phyloP scores from a whole-genome alignment of 2,888 invertebrate species.

The Tolmerus cingulatus region DNA sequence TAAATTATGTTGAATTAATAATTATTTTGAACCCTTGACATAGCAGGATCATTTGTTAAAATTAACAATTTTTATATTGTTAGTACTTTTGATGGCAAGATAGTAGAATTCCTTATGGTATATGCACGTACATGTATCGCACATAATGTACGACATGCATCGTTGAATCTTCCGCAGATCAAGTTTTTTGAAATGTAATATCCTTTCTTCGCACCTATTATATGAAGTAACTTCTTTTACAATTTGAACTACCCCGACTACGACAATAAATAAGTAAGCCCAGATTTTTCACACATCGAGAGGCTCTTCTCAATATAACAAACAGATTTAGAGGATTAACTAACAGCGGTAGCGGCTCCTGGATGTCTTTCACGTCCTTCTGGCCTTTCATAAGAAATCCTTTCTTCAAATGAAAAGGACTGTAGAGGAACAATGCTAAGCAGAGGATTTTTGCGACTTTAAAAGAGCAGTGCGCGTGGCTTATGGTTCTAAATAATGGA shows the following conservation, averaged over 20 bases:
- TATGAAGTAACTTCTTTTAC: neutral
- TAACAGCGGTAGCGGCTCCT: neutral
- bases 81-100: no score
- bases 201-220: neutral
- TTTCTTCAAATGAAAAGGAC: neutral
- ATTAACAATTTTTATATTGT: no score
- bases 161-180: neutral
- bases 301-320: neutral
- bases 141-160: neutral
- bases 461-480: slow-evolving; percentile 6
- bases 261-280: neutral
- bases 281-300: neutral
- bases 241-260: neutral
- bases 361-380: neutral
- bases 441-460: neutral
- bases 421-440: neutral
- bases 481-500: slow-evolving; percentile 22
- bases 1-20: no score
- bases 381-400: slow-evolving; percentile 9
- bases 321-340: slow-evolving; percentile 29
- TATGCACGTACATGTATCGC: no score
- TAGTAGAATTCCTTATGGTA: no score
- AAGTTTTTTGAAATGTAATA: neutral
- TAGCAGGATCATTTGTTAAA: no score
- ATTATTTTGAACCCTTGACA: no score